Base-by-base conservation (phyloP, 2,113 vertebrate genomes). In the Brachypodius melanocephalos region DNA sequence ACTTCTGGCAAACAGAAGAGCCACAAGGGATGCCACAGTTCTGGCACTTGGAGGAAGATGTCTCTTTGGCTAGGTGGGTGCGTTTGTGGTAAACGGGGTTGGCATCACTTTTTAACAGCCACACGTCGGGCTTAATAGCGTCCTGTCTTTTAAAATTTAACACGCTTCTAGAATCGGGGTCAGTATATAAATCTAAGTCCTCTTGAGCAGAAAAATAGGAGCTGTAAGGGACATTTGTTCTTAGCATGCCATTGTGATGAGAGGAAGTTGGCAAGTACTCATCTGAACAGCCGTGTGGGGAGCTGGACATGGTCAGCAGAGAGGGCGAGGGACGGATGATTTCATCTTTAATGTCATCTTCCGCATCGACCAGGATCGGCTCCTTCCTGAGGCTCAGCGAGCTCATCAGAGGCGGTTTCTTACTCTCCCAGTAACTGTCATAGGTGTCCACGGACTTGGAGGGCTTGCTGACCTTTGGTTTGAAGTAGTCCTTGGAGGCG, bases 111-210 rank as follows among this genome's bases (percentile, higher is more conserved):
- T 31, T 97, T 52, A 97, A 38, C 88, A 98, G 14, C 98, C 98
- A 98, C 0, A 98, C 96, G 1, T 98, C 98, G 1, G 97, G 96
- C 80, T 98, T 97, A 74, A 97, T 85, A 68, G 97, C 91, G 21
- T 98, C 98, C 97, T 99, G 96, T 96, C 98, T 94, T 90, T 97
- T 98, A 98, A 99, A 91, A 94, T 97, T 91, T 95, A 98, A 91
- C 92, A 98, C 8, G 28, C 97, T 77, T 98, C 98, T 95, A 93
- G 98, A 78, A 9, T 99, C 99, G 0, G 98, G 97, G 79, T 99
- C 99, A 0, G 99, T 99, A 94, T 99, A 99, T 45, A 99, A 98
- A 97, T 99, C 99, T 59, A 99, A 98, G 59, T 99, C 99, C 48
- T 99, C 99, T 97, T 99, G 98, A 66, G 98, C 97, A 20, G 99